Conservation (phyloP, 2,888 invertebrate species). For the Ophion ellenae region DNA sequence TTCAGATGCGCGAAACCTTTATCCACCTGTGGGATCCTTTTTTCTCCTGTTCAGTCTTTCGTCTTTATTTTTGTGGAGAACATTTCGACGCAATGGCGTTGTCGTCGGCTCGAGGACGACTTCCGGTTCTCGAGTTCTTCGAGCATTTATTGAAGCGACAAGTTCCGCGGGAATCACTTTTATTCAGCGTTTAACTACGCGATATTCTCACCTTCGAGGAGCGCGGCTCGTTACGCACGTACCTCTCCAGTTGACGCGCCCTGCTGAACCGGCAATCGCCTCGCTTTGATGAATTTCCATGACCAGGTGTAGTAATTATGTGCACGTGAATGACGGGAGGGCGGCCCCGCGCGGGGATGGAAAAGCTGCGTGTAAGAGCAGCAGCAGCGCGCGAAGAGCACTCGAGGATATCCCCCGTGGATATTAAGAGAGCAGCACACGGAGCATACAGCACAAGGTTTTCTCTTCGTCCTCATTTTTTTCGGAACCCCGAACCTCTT, state of each 20-base stretch:
- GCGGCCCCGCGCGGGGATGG: constrained; percentile 1
- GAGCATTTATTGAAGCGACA: constrained; percentile 26
- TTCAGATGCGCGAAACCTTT: not conserved
- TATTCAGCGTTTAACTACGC: constrained; percentile 21
- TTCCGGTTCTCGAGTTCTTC: constrained; percentile 10
- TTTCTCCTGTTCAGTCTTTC: not conserved
- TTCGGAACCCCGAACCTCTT: constrained; percentile 27
- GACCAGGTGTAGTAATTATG: constrained; percentile 32
- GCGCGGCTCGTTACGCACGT: not conserved
- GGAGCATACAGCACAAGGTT: constrained; percentile 10
- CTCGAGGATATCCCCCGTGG: constrained; percentile 25
- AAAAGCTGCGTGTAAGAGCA: constrained; percentile 25
- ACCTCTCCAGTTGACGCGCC: not conserved
- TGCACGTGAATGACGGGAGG: constrained; percentile 45
- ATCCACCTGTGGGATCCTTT: constrained; percentile 3
- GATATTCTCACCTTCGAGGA: constrained; percentile 36
- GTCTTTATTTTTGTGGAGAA: not conserved
- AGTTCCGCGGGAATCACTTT: constrained; percentile 10
- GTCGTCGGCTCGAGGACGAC: not conserved
- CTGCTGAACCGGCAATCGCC: constrained; percentile 4
- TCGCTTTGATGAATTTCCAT: constrained; percentile 59
- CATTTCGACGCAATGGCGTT: constrained; percentile 6
- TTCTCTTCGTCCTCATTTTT: constrained; percentile 59
- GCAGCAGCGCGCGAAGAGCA: not conserved
- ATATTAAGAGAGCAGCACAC: constrained; percentile 36